Evolutionary conservation across 2,113 vertebrate genomes (phyloP).

Genomic region (Sigmodon hispidus): DNA sequence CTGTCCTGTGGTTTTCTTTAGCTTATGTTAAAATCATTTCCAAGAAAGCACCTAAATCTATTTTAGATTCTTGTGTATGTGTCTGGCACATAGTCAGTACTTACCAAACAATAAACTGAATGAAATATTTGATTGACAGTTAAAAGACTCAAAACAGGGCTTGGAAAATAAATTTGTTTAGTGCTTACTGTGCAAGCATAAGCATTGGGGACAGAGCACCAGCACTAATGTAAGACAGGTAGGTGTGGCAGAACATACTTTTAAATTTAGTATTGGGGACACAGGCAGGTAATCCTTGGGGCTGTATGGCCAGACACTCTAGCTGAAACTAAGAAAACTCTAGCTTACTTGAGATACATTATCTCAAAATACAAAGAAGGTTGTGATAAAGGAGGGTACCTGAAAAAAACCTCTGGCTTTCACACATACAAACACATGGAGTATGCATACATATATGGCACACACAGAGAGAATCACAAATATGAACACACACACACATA

Average conservation of each 20-base stretch:
- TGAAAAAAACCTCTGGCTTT: background rate
- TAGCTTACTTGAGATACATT: background rate
- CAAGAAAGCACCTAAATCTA: background rate
- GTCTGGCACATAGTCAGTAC: no score
- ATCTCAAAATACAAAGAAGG: background rate
- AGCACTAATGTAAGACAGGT: background rate
- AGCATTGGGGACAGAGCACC: no score
- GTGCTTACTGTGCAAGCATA: background rate
- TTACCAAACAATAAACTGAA: background rate
- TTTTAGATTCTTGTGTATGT: background rate
- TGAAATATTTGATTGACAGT: background rate
- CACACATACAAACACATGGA: background rate
- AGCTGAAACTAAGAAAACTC: background rate
- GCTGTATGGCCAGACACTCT: background rate
- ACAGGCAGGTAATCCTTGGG: background rate
- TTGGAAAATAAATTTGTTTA: background rate
- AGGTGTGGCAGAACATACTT: background rate
- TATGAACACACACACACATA: background rate
- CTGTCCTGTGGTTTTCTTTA: background rate
- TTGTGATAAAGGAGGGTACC: background rate
- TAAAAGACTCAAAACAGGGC: background rate
- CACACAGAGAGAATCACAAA: background rate
- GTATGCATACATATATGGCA: background rate
- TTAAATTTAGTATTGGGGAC: background rate
- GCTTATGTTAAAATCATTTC: background rate